Evolutionary conservation across 2,888 invertebrate genomes (phyloP), one percentile per base, ranked within the genome.

Genomic region (Rhagophthalmus giganteus): DNA sequence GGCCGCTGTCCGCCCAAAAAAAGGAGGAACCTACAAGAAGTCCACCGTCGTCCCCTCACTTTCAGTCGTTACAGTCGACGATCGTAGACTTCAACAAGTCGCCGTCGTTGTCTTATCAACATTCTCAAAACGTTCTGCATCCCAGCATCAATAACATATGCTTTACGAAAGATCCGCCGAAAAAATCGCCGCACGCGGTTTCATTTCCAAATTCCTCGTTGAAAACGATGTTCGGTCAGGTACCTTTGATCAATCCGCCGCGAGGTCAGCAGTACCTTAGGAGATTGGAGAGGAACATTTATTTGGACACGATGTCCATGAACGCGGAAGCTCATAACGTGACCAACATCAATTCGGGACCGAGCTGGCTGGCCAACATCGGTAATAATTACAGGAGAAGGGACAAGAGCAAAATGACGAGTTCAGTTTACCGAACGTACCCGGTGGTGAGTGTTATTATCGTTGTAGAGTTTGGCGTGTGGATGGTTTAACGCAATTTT

Each of bases 361-460:
- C 61, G 20, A 35, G 58, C 6, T 71, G 71, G 69, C 40, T 68
- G 35, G 64, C 59, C 33, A 62, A 55, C 35, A 57, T 49, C 52
- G 50, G 47, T 26, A 55, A 6, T 11, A 37, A 45, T 27, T 24
- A 42, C 1, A 49, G 52, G 16, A 63, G 55, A 35, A 70, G 63
- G 47, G 64, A 59, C 48, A 67, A 65, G 52, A 58, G 55, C 13
- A 68, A 63, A 45, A 59, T 42, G 78, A 78, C 1, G 81, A 82
- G 51, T 78, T 84, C 49, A 79, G 78, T 0, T 70, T 85, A 54
- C 85, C 85, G 0, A 81, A 81, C 63, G 77, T 84, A 13, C 81
- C 82, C 3, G 84, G 84, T 73, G 83, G 83, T 81, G 73, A 66
- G 59, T 34, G 15, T 15, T 13, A n/a, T n/a, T n/a, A n/a, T n/a